These are phyloP conservation scores for Lepidocyrtinus sp. DNA, from an alignment of 2,888 invertebrate species.

Conservation along the genomic window DNA sequence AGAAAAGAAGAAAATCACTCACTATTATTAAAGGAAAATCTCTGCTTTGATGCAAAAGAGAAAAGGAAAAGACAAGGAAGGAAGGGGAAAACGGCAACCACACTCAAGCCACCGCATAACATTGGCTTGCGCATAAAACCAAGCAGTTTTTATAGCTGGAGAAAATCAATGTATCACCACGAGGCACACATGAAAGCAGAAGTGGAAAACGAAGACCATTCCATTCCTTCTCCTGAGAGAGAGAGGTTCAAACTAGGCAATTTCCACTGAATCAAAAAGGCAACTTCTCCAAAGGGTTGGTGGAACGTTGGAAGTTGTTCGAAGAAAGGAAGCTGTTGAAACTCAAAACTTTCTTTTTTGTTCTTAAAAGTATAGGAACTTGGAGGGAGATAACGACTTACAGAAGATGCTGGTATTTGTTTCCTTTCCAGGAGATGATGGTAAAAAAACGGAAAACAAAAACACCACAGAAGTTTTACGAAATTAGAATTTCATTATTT, in stretches of 20 bases:
- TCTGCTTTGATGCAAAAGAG: constrained; percentile 12
- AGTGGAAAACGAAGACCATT: constrained; percentile 53
- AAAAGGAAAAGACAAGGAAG: constrained; percentile 1
- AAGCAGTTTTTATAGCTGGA: constrained; percentile 52
- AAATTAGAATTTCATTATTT: neutral
- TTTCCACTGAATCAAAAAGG: constrained; percentile 16
- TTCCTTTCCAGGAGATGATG: neutral
- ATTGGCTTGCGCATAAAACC: constrained; percentile 57
- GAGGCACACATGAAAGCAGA: constrained; percentile 34
- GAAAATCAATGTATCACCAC: constrained; percentile 53
- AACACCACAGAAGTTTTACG: too few species aligned
- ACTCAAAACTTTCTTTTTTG: neutral
- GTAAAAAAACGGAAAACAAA: too few species aligned
- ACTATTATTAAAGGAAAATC: constrained; percentile 6
- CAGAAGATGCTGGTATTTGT: neutral
- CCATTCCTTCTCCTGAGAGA: constrained; percentile 4
- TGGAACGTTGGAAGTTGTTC: too few species aligned
- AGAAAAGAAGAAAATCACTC: constrained; percentile 14
- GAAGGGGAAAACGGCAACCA: constrained; percentile 48
- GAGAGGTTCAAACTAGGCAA: neutral
- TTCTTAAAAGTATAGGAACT: too few species aligned
- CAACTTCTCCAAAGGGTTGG: too few species aligned
- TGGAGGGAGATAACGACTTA: neutral
- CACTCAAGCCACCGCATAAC: constrained; percentile 53
- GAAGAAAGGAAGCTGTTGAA: neutral